Base-by-base conservation (phyloP, 2,888 invertebrate species). In the Phyllotreta cruciferae region DNA sequence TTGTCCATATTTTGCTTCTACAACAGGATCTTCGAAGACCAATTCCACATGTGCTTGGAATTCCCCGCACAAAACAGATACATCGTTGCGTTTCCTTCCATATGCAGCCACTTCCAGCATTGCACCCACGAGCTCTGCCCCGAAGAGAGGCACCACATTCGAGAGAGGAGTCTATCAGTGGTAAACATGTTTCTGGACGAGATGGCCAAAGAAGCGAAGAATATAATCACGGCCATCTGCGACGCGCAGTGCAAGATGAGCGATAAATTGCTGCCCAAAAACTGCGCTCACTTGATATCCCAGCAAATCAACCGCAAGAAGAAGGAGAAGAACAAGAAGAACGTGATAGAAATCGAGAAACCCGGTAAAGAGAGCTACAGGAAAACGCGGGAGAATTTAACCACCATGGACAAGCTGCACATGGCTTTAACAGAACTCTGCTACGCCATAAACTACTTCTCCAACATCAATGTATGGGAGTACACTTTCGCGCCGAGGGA, bases 61-160 rank as follows among this genome's bases (percentile, higher is more conserved):
- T 97, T 99, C 79, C 98, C 99, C 36, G 97, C 98, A 14, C 99
- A 99, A 82, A 96, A 96, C 81, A 89, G 99, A 44, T 99, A 93
- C 79, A 97, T 98, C 68, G 93, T 98, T 70, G 96, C 98, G 56
- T 99, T 99, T 80, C 99, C 99, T 6, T 85, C 98, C 61, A 94
- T 99, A 72, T 98, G 98, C 81, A 93, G 95, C 69, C 98, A 99
- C 81, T 99, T 98, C 78, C 96, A 97, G 83, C 93, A 95, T 77
- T 96, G 97, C 77, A 96, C 98, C 0, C 98, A 99, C 82, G 96
- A 98, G 79, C 86, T 99, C 74, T 99, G 98, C 74, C 99, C 99
- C 0, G 99, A 99, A 82, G 98, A 99, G 82, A 87, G 97, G 60
- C 96, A 97, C 82, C 97, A 97, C 75, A 97, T 98, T 65, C 88